Evolutionary conservation across 1,140 invertebrate species (phyloP), one percentile per base, ranked within the genome.

Genomic region (Drosophila bifasciata): DNA sequence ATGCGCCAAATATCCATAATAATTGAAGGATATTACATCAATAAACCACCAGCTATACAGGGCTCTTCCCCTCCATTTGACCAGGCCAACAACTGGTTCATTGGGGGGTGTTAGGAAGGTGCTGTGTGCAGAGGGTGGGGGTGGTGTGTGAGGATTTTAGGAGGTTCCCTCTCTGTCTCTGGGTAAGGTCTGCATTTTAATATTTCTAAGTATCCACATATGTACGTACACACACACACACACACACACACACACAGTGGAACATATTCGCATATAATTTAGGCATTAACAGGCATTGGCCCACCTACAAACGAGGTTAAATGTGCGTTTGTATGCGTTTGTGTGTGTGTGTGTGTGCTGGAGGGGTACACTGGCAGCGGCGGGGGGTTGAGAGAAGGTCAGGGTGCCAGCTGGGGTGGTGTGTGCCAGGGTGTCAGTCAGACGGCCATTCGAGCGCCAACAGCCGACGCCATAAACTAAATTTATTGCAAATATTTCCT

Each of bases 401-500:
- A 36, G 32, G 19, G n/a, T 21, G 49, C 13, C 15, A 21, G 8
- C 3, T 3, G 8, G 16, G 7, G 17, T 25, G 36, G 17, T 48
- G 39, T 16, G 19, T 15, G 46, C 11, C 28, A 41, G 58, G 58
- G 76, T 80, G 85, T 84, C 84, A 83, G 83, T 88, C 76, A 68
- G 79, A 62, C 71, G 64, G 50, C 55, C 64, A 78, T 66, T 74
- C 43, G 73, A 66, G 59, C 60, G 72, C 74, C 78, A 83, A 76
- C 80, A 76, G 73, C 61, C 86, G 69, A 79, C 72, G 75, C 86
- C 78, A 86, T 90, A 83, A 90, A 90, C 86, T 90, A 86, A 90
- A 90, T 90, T 90, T 90, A 90, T 90, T 85, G 86, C 86, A 90
- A 90, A 90, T 90, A 90, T 90, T 90, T 89, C 86, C 86, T 90